phyloP scores from a whole-genome alignment of 1,140 invertebrate genomes.

The Drosophila repleta region DNA sequence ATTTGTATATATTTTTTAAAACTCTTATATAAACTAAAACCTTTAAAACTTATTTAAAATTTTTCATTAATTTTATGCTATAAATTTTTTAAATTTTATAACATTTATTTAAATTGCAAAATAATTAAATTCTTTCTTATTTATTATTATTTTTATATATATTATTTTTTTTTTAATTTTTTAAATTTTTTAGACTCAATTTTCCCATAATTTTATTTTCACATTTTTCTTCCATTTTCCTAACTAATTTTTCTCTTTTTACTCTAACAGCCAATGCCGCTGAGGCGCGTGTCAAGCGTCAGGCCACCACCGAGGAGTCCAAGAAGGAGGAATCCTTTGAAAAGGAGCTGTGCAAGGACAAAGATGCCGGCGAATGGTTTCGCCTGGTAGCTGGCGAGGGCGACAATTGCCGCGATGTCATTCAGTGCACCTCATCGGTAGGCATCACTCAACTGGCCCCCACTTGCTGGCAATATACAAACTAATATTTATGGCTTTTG shows the following conservation, averaged over 20 bases:
- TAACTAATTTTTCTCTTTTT: slow-evolving; percentile 35
- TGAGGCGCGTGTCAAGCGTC: slow-evolving; percentile 85
- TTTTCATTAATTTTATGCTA: no score
- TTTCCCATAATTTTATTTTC: no score
- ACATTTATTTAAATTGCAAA: no score
- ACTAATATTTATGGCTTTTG: not conserved
- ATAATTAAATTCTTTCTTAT: no score
- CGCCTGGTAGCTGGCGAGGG: slow-evolving; percentile 94
- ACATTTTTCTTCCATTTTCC: not conserved
- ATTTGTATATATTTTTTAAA: no score
- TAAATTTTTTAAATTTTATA: no score
- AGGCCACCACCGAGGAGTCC: slow-evolving; percentile 85
- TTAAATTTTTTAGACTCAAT: no score
- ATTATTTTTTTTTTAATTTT: not conserved
- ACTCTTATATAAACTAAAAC: no score
- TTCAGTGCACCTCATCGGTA: slow-evolving; percentile 96
- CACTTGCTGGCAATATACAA: not conserved
- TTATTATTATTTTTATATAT: not conserved
- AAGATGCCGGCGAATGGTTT: slow-evolving; percentile 98
- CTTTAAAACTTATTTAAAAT: no score
- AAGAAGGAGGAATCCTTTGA: slow-evolving; percentile 95
- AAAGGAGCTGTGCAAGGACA: slow-evolving; percentile 95
- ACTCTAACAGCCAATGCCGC: slow-evolving; percentile 76
- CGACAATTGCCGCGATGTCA: slow-evolving; percentile 97
- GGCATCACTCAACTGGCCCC: slow-evolving; percentile 71